Conservation (phyloP, 2,113 vertebrate genomes). For the Nyctibius bracteatus region DNA sequence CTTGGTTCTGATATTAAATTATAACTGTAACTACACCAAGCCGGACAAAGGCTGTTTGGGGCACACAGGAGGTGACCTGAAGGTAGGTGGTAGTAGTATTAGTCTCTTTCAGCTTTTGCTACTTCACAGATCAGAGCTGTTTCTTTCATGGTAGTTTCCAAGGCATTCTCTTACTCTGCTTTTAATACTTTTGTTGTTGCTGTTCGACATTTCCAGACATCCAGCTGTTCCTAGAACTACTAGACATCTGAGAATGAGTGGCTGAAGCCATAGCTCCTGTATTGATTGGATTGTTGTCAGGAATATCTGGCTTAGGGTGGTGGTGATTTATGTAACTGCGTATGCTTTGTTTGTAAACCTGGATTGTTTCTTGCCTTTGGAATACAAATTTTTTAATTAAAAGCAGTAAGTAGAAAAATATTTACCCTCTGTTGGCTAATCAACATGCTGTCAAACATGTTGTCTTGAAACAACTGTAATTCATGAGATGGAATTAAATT, state of each 20-base stretch:
- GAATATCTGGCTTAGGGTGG: neutral
- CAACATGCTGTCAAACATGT: neutral
- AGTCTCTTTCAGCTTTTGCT: neutral
- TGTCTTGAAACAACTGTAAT: neutral
- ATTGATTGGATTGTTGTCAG: neutral
- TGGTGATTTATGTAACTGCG: neutral
- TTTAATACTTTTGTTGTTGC: neutral
- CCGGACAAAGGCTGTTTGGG: neutral
- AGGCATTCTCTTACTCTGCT: neutral
- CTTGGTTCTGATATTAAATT: neutral
- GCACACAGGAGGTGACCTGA: neutral
- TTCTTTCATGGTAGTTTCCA: neutral
- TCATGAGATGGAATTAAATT: neutral
- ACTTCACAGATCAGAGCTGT: neutral
- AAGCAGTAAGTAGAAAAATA: neutral
- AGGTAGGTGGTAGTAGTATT: neutral
- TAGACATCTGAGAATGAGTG: neutral
- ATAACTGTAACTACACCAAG: neutral
- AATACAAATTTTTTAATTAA: neutral
- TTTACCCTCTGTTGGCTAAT: neutral
- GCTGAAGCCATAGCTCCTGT: neutral
- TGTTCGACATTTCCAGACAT: neutral
- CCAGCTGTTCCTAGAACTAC: neutral
- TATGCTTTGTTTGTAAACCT: neutral
- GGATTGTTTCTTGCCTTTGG: neutral